A percentile compares a stretch with the other conserved stretches of the same genome.
These are phyloP conservation scores for Limnephilus rhombicus DNA, from an alignment of 2,888 invertebrate genomes.

Conservation along the genomic window DNA sequence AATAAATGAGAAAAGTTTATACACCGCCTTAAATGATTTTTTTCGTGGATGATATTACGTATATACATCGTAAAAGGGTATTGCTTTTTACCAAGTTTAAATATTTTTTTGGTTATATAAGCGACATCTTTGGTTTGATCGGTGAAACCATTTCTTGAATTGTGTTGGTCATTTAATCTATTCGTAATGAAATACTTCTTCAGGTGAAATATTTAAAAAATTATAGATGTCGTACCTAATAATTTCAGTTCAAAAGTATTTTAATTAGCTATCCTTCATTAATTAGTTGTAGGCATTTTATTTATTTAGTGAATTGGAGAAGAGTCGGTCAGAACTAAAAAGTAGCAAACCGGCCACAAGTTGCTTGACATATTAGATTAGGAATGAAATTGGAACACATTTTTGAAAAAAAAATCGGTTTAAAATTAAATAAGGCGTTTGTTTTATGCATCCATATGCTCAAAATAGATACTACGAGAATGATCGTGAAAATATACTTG, in stretches of 20 bases:
- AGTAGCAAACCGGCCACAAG: background rate
- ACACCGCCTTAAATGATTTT: no score
- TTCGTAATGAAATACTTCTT: background rate
- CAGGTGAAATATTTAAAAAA: background rate
- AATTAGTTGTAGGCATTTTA: background rate
- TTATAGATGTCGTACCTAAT: background rate
- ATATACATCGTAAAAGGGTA: no score
- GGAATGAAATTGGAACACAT: background rate
- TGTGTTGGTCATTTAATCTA: background rate
- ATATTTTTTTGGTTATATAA: background rate
- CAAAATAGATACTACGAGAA: no score
- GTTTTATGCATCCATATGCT: no score
- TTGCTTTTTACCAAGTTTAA: background rate
- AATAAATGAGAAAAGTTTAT: background rate
- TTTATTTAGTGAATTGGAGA: background rate
- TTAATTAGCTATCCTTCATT: no score
- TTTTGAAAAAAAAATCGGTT: no score
- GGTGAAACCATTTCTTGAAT: background rate
- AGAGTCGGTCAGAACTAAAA: background rate
- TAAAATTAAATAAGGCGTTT: no score
- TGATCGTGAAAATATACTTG: no score
- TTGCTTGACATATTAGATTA: background rate
- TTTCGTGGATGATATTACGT: no score
- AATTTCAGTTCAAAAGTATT: background rate
- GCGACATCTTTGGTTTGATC: conserved; percentile 10